Base-by-base conservation (phyloP, 2,797 vertebrate species). In the Gallinago solitaria region DNA sequence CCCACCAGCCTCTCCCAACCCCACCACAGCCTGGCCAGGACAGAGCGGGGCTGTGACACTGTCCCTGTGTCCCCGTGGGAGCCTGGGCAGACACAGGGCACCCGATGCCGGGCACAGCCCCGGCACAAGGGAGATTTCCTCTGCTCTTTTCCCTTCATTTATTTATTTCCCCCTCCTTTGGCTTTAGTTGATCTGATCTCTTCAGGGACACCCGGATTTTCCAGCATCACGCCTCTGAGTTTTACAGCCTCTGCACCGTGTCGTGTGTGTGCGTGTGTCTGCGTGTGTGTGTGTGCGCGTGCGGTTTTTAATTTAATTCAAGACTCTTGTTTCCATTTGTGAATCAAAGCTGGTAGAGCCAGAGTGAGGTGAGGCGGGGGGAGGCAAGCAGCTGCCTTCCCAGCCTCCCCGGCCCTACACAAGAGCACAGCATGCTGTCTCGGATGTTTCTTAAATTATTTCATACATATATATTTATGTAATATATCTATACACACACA, bases 271-370 rank as follows among this genome's bases (percentile, higher is more conserved):
- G 87, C 39, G 83, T 19, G 94, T 50, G 95, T 61, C 90, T 24
- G 93, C 37, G 96, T 47, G 93, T 33, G 94, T 27, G 96, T 65
- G 95, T 39, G 91, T 47, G 87, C 50, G 64, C 45, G 90, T 86
- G 95, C 32, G 93, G 90, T 74, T 95, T 93, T 97, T 96, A 94
- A 91, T 97, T 97, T 96, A 94, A 97, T 88, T 96, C 89, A 61
- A 92, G 87, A 77, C 83, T 93, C 70, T 41, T 79, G 16, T 92
- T 92, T 85, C 93, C 95, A 85, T 95, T 92, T 92, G 78, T 93
- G 95, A 95, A 93, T 93, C 60, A 6, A 94, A 89, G 94, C 71
- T 35, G 92, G 91, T 24, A 81, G 96, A 53, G 78, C 51, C 5
- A 19, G 59, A 12, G 54, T 11, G 11, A 30, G 53, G 30, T 45